Percentiles rank a stretch among this genome's conserved stretches.
Evolutionary conservation across 1,140 invertebrate species (phyloP).

Genomic region (Apocrypta bakeri): DNA sequence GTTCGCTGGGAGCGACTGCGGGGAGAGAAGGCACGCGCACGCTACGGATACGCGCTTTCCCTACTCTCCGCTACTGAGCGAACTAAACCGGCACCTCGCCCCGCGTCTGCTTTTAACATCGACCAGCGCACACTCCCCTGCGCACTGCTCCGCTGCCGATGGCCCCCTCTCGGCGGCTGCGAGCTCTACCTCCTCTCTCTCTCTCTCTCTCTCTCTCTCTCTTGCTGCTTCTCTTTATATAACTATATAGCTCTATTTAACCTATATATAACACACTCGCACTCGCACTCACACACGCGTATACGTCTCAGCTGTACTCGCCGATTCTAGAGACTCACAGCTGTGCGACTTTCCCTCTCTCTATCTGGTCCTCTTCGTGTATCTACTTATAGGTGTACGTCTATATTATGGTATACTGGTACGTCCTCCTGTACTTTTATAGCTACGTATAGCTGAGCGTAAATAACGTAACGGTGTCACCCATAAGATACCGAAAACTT

Average conservation of each 20-base stretch:
- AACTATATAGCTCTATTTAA: no score
- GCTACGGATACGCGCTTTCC: not conserved
- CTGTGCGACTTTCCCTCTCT: not conserved
- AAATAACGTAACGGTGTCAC: not conserved
- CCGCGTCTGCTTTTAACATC: constrained; percentile 64
- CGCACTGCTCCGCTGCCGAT: not conserved
- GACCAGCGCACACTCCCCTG: constrained; percentile 53
- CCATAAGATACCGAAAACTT: no score
- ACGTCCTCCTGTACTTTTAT: no score
- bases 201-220: no score
- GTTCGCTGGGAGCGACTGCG: no score
- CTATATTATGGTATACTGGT: no score
- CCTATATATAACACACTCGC: no score
- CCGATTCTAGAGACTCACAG: not conserved
- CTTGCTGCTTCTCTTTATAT: no score
- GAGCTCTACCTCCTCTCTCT: constrained; percentile 28
- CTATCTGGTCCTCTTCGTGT: not conserved
- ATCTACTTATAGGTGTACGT: no score
- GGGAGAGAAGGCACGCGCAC: not conserved
- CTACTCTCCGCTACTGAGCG: not conserved
- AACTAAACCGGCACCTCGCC: constrained; percentile 56
- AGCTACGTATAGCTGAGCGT: no score
- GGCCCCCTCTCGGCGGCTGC: not conserved
- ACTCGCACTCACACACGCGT: no score
- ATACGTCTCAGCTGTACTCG: no score